These are phyloP conservation scores for Nephrotoma flavescens DNA, from an alignment of 2,888 invertebrate species.

Conservation along the genomic window DNA sequence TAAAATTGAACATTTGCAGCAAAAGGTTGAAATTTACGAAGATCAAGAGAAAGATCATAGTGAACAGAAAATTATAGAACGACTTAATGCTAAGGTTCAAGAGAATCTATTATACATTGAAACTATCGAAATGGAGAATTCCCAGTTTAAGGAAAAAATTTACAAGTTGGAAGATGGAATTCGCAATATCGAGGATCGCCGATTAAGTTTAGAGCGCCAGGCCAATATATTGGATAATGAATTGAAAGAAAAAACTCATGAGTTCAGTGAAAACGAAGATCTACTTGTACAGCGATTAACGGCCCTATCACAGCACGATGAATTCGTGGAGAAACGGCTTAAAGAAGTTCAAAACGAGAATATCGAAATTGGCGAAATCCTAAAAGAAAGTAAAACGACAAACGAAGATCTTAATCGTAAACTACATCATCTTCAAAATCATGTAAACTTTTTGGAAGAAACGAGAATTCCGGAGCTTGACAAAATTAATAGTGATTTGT, in stretches of 20 bases:
- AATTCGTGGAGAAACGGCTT: constrained; percentile 42
- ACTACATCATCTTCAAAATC: constrained; percentile 32
- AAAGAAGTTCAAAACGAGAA: constrained; percentile 39
- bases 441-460: constrained; percentile 26
- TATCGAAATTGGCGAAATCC: constrained; percentile 35
- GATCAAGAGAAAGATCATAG: neutral
- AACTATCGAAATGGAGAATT: constrained; percentile 50
- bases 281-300: constrained; percentile 45
- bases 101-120: constrained; percentile 62
- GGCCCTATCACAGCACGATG: constrained; percentile 45
- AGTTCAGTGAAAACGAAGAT: constrained; percentile 46
- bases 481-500: constrained; percentile 32
- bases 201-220: constrained; percentile 42
- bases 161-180: constrained; percentile 51
- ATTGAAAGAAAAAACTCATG: constrained; percentile 42
- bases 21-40: neutral
- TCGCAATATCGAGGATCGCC: constrained; percentile 42
- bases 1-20: constrained; percentile 17
- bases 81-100: constrained; percentile 44
- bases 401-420: constrained; percentile 36
- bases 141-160: constrained; percentile 46
- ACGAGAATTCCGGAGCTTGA: constrained; percentile 31
- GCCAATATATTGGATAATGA: constrained; percentile 45
- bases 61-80: constrained; percentile 6
- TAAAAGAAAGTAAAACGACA: constrained; percentile 36